A percentile compares a stretch with the other conserved stretches of the same genome.
These are phyloP conservation scores for Muschampia plurimacula DNA, from an alignment of 2,888 invertebrate species.

Conservation along the genomic window DNA sequence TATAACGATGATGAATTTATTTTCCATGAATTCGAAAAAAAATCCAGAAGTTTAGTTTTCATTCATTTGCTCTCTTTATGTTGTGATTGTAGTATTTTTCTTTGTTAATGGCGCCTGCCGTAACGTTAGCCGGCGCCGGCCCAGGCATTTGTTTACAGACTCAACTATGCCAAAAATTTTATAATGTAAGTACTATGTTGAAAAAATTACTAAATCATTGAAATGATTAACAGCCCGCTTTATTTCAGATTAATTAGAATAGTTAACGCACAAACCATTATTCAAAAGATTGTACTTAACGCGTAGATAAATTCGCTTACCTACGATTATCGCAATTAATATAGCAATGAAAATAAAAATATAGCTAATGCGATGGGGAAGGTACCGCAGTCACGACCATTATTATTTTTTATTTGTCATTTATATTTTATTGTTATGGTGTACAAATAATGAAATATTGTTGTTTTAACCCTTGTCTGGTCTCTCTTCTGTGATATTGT, in stretches of 20 bases:
- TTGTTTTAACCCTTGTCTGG: too few species aligned
- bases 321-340: too few species aligned
- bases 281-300: background rate
- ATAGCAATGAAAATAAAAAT: too few species aligned
- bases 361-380: too few species aligned
- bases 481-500: too few species aligned
- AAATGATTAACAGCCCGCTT: background rate
- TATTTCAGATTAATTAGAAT: background rate
- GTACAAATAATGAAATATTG: too few species aligned
- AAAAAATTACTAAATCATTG: background rate
- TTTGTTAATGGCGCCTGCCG: conserved; percentile 11
- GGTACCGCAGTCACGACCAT: too few species aligned
- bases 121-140: conserved; percentile 11
- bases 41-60: background rate
- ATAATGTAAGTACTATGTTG: background rate
- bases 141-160: conserved; percentile 25
- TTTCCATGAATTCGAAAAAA: background rate
- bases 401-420: too few species aligned
- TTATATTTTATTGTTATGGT: too few species aligned
- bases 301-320: too few species aligned
- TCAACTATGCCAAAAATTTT: background rate
- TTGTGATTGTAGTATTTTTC: background rate
- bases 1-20: background rate
- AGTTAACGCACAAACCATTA: background rate
- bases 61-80: background rate